Conservation (phyloP, 2,888 invertebrate genomes). For the Calameuta idolon region DNA sequence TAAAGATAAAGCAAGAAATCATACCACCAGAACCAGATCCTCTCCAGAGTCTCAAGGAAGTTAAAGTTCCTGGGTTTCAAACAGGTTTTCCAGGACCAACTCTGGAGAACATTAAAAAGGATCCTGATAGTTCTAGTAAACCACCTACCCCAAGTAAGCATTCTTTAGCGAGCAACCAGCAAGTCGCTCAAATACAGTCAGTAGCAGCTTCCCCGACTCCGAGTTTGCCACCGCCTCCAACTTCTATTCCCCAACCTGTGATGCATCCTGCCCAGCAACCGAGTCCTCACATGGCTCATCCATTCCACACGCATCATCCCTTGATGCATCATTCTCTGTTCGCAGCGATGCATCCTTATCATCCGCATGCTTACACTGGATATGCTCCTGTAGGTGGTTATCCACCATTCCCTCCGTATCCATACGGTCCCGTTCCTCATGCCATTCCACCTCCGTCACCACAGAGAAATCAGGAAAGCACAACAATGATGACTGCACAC, state of each 20-base stretch:
- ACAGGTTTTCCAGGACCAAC: conserved; percentile 76
- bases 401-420: conserved; percentile 71
- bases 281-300: conserved; percentile 75
- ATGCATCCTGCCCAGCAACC: conserved; percentile 83
- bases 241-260: conserved; percentile 76
- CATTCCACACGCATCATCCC: conserved; percentile 82
- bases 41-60: conserved; percentile 82
- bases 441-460: conserved; percentile 75
- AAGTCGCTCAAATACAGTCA: conserved; percentile 56
- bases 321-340: conserved; percentile 77
- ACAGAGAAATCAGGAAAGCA: conserved; percentile 71
- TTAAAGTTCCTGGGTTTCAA: conserved; percentile 81
- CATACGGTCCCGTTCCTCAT: conserved; percentile 80
- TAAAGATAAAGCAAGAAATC: conserved; percentile 80
- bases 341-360: conserved; percentile 79
- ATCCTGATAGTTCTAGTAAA: conserved; percentile 72
- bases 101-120: conserved; percentile 80
- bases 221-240: conserved; percentile 72
- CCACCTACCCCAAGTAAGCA: conserved; percentile 63
- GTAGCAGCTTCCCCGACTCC: conserved; percentile 61
- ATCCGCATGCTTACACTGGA: conserved; percentile 70
- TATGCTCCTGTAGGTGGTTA: conserved; percentile 64
- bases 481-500: conserved; percentile 77
- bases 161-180: conserved; percentile 44
- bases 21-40: conserved; percentile 75